Percentiles rank a stretch among this genome's conserved stretches.
Evolutionary conservation across 2,888 invertebrate species (phyloP).

Genomic region (Cheilosia vulpina): DNA sequence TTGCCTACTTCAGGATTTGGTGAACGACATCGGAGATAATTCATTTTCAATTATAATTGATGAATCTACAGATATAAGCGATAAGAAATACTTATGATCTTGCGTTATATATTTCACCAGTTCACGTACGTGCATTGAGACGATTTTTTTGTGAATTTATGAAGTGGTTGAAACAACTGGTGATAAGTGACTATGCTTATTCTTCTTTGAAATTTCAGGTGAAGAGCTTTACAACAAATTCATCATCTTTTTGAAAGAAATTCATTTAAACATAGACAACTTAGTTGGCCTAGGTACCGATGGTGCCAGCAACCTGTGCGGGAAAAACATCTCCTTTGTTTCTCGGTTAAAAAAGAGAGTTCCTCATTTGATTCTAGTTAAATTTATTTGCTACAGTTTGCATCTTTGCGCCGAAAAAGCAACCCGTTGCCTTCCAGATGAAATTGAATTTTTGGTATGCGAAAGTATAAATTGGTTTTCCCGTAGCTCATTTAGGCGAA

Average conservation of each 20-base stretch:
- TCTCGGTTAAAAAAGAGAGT: background rate
- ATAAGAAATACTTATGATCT: background rate
- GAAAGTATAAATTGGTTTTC: slow-evolving; percentile 5
- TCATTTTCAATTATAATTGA: no score
- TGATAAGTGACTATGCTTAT: background rate
- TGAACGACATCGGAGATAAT: no score
- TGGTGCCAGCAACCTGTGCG: slow-evolving; percentile 14
- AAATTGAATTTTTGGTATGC: slow-evolving; percentile 1
- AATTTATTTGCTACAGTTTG: background rate
- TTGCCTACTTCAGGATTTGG: no score
- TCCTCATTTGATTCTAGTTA: background rate
- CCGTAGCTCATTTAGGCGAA: slow-evolving; percentile 1
- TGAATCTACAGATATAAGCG: no score
- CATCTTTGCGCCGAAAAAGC: slow-evolving; percentile 1
- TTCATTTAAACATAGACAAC: background rate
- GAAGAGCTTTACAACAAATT: slow-evolving; percentile 5
- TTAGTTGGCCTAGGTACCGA: slow-evolving; percentile 1
- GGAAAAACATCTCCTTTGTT: background rate
- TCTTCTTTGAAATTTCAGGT: slow-evolving; percentile 1
- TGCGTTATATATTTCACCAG: background rate
- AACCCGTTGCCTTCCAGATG: background rate
- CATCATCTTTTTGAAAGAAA: background rate
- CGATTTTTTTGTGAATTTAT: background rate
- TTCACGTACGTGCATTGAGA: background rate
- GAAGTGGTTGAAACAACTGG: slow-evolving; percentile 9